Evolutionary conservation across 2,797 vertebrate species (phyloP), one percentile per base, ranked within the genome.

Genomic region (Nasua narica): DNA sequence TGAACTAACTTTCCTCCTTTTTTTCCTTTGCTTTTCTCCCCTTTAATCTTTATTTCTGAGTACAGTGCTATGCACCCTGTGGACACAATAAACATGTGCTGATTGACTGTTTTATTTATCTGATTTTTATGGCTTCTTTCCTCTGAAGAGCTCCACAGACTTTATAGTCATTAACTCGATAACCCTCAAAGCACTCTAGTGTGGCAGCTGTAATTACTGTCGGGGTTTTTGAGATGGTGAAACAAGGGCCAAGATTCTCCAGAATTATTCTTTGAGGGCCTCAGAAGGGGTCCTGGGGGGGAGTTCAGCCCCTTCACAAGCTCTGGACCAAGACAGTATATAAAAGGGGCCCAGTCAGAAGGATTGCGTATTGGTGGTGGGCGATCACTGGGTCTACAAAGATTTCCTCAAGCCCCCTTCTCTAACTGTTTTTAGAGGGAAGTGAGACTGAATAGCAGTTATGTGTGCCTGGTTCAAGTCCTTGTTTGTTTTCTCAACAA

Each of bases 91-190:
- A 96, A 85, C 96, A 96, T 0, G 32, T 97, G 84, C 93, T 97
- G 97, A 97, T 93, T 97, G 96, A 97, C 96, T 97, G 92, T 90
- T 97, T 97, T 97, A 98, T 97, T 97, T 98, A 96, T 97, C 87
- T 96, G 95, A 96, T 93, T 97, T 97, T 97, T 97, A 92, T 97
- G 97, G 87, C 91, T 97, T 97, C 89, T 97, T 97, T 96, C 69
- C 87, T 95, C 95, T 92, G 84, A 97, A 98, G 96, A 96, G 93
- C 50, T 91, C 93, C 84, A 88, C 58, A 96, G 94, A 94, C 93
- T 96, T 97, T 94, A 93, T 69, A 96, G 94, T 97, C 96, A 98
- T 97, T 98, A 97, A 93, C 95, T 97, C 23, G 37, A 97, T 97
- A 97, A 96, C 96, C 93, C 97, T 97, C 93, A 77, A 97, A 96